Base-by-base conservation (phyloP, 37 sponge, comb jelly and placozoan genomes). In the Agelas oroides region DNA sequence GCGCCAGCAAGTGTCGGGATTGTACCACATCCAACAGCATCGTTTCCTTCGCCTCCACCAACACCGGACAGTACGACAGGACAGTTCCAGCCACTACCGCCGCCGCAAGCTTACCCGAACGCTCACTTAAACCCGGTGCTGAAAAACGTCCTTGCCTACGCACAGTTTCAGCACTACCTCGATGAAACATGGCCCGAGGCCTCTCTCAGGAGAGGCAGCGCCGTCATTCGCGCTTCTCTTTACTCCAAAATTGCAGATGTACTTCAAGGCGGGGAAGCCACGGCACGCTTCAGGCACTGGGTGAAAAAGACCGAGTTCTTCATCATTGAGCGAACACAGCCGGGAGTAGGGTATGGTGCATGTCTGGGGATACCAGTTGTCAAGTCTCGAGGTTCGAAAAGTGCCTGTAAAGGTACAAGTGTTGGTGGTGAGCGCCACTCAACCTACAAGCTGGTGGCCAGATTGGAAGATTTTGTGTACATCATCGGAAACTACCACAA, bases 141-240 rank as follows among this genome's bases (percentile, higher is more conserved):
- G 54, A 20, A 35, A 23, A 73, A 73, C 28, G 16, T 79, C 12
- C 35, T 55, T 19, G n/a, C 55, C 57, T 33, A 54, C 30, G 36
- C 71, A 18, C 55, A 21, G 21, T 81, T 65, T 57, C 54, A 30
- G 15, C 70, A 70, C 55, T 87, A 58, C 59, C 75, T 87, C 5
- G 88, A 80, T 23, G 88, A 80, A 23, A 74, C 81, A 8, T 87
- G 88, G 88, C 88, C 88, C 11, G 80, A 61, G 61, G 65, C 52
- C 39, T 69, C 68, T 14, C 54, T 31, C 18, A 32, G 81, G 0
- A 36, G 81, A 53, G 81, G 88, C 24, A 73, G 75, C 64, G 60
- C 41, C 12, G 88, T 87, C 1, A 80, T 87, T 14, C 46, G 88
- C 21, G 66, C 59, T 6, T 58, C 75, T n/a, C 75, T 87, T 0